Conservation (phyloP, 1,140 invertebrate genomes). For the Harlomillsia oculata region DNA sequence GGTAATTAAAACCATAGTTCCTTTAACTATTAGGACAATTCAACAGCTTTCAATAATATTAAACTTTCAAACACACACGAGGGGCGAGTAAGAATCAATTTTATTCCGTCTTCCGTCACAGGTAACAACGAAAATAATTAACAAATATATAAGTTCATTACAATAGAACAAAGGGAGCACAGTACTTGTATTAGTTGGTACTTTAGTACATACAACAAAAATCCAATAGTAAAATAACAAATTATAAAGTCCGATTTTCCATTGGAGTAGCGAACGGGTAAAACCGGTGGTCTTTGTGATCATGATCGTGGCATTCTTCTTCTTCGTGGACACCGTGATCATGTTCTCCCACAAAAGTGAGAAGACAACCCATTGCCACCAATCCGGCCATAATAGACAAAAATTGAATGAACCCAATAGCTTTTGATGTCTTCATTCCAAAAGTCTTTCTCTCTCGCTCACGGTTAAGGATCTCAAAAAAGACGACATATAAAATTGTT, state of each 20-base stretch:
- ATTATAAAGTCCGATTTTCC: neutral
- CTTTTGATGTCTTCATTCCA: constrained; percentile 13
- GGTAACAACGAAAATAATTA: neutral
- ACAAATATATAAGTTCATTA: neutral
- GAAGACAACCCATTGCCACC: constrained; percentile 16
- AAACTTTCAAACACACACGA: too few species aligned
- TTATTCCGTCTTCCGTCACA: neutral
- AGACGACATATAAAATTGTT: constrained; percentile 78
- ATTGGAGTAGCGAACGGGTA: neutral
- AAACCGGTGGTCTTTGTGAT: neutral
- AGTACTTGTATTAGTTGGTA: neutral
- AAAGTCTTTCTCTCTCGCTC: constrained; percentile 40
- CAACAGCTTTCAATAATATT: too few species aligned
- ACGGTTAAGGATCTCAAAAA: constrained; percentile 75
- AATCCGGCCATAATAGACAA: constrained; percentile 10
- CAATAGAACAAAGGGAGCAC: neutral
- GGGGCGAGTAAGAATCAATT: too few species aligned
- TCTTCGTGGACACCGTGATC: constrained; percentile 2
- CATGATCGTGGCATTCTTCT: constrained; percentile 10
- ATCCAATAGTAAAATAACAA: too few species aligned
- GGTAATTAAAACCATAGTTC: too few species aligned
- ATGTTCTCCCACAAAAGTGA: constrained; percentile 8
- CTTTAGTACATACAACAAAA: too few species aligned
- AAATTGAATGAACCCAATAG: constrained; percentile 31
- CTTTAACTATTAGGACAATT: too few species aligned